Evolutionary conservation across 2,888 invertebrate genomes (phyloP), one percentile per base, ranked within the genome.

Genomic region (Drosophila falleni): DNA sequence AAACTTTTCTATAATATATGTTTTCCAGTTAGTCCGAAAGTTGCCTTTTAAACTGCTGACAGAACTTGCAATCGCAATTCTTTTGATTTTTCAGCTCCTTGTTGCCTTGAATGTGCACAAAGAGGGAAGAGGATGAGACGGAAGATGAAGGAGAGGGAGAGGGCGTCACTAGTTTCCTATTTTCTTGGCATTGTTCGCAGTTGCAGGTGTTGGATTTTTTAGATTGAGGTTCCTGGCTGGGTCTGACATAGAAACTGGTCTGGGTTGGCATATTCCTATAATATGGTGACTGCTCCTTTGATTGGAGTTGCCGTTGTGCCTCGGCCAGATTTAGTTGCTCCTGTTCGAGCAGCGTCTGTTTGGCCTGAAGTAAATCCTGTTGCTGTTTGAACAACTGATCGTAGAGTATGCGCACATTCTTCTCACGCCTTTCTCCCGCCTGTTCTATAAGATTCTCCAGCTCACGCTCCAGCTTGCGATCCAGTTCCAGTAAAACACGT

Each of bases 391-490:
- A 55, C 19, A 87, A 26, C 23, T 78, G 63, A n/a, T 85, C 74
- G 26, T 85, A 81, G 5, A 83, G 31, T 0, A 70, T 72, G 19
- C 74, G 68, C 13, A 85, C 47, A 16, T 85, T 86, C 26, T 51
- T 62, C 33, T 74, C 74, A 0, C 66, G 65, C 0, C 74, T 65
- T 19, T 80, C 63, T 10, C 71, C 69, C 11, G 69, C 67, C 51
- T 66, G 71, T 11, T 73, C 53, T 5, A 78, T 6, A 46, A 80
- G 31, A 3, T 29, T 54, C 5, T 59, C 31, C 16, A 88, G 23
- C 16, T 53, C 54, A 3, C n/a, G 6, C 8, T 82, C 78, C 16
- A 84, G 42, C 15, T 58, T 59, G 16, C 51, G 46, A 58, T 84
- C 84, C 6, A 84, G 60, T 1, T 69, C 16, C 9, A n/a, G 0